Percentiles rank a stretch among this genome's conserved stretches.
These are phyloP conservation scores for Rafetus swinhoei DNA, from an alignment of 2,113 vertebrate species.

Conservation along the genomic window DNA sequence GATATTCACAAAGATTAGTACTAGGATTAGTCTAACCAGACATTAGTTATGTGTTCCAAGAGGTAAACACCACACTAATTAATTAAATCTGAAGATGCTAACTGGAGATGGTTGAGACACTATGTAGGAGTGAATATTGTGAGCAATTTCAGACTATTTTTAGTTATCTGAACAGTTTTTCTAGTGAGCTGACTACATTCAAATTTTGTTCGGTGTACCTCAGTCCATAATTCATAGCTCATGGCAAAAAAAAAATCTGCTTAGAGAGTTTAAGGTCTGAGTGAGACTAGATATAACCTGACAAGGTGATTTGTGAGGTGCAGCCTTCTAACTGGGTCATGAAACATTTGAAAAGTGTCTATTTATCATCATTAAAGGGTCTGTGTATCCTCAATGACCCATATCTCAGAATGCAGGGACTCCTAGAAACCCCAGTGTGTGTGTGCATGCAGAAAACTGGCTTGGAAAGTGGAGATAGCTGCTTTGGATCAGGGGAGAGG, in stretches of 20 bases:
- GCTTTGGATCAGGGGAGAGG: neutral
- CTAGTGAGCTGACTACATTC: neutral
- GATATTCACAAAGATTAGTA: neutral
- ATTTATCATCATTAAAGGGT: slow-evolving; percentile 8
- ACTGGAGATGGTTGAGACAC: neutral
- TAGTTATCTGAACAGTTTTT: neutral
- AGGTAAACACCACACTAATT: neutral
- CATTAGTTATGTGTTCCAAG: neutral
- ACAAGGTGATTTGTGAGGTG: neutral
- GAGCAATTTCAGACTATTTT: neutral
- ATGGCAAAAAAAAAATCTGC: neutral
- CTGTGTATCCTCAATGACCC: neutral
- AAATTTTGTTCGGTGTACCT: neutral
- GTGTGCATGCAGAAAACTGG: neutral
- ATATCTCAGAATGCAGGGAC: neutral
- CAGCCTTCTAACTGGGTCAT: neutral
- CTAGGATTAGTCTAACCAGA: rapidly evolving
- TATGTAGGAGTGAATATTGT: neutral
- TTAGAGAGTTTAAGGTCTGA: neutral
- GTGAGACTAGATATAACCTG: neutral
- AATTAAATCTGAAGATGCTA: neutral
- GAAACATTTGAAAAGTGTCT: neutral
- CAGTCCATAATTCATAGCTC: neutral
- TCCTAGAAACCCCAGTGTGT: neutral
- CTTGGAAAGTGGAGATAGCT: neutral